phyloP scores from a whole-genome alignment of 2,797 vertebrate genomes.

The Platyrinchus mystaceus region DNA sequence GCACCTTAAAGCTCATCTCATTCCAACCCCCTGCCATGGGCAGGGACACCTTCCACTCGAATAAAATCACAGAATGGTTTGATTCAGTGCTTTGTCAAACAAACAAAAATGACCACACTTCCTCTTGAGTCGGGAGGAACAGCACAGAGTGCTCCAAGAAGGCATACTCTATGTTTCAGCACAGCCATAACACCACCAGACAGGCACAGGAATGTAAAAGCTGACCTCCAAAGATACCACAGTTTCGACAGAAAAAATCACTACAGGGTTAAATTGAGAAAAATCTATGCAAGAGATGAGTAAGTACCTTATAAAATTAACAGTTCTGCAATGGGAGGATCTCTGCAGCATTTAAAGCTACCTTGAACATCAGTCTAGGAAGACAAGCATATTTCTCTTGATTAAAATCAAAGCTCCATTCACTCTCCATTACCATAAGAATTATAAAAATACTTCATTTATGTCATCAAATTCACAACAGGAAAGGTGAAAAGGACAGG shows the following conservation, averaged over 20 bases:
- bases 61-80: background rate
- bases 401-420: background rate
- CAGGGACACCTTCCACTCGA: background rate
- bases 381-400: background rate
- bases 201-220: background rate
- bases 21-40: background rate
- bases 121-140: background rate
- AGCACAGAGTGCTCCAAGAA: background rate
- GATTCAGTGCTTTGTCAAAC: background rate
- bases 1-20: background rate
- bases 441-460: background rate
- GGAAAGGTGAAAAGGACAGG: background rate
- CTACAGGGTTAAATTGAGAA: background rate
- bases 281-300: background rate
- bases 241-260: background rate
- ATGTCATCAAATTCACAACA: background rate
- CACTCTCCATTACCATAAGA: background rate
- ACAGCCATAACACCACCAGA: background rate
- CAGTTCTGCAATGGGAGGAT: background rate
- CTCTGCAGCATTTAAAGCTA: background rate
- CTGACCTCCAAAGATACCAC: background rate
- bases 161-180: background rate
- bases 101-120: background rate
- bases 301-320: background rate
- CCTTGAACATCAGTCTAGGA: background rate